Percentiles rank a stretch among this genome's conserved stretches.
Conservation (phyloP, 2,797 vertebrate genomes). For the Semaprochilodus insignis region DNA sequence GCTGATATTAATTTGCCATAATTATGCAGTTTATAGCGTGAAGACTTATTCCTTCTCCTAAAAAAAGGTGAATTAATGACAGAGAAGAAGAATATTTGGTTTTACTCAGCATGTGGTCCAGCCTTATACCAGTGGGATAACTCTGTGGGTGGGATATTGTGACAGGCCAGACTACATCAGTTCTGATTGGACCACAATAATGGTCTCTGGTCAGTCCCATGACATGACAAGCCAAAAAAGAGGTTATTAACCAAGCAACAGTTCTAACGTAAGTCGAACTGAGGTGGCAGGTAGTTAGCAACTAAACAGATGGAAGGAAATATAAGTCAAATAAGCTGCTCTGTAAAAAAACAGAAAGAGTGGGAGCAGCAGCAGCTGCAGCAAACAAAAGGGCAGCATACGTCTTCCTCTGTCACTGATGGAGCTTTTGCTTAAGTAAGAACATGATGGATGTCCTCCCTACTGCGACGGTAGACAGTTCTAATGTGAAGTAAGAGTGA, state of each 20-base stretch:
- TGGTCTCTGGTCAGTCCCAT: background rate
- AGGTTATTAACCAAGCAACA: background rate
- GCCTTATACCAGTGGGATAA: background rate
- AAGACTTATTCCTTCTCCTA: too few relatives aligned
- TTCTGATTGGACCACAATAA: background rate
- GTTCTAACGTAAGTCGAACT: background rate
- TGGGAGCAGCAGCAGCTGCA: background rate
- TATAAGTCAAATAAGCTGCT: slow-evolving; percentile 1
- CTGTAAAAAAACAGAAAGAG: background rate
- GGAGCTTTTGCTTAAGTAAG: background rate
- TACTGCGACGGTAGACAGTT: background rate
- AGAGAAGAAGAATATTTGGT: too few relatives aligned
- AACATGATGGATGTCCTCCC: background rate
- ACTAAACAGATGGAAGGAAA: background rate
- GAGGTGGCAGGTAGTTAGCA: background rate
- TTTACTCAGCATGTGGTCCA: too few relatives aligned
- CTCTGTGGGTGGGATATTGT: background rate
- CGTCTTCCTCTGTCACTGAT: background rate
- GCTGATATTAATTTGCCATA: too few relatives aligned
- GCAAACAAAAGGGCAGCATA: background rate
- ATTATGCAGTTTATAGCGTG: too few relatives aligned
- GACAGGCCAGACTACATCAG: background rate
- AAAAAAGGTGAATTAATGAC: too few relatives aligned
- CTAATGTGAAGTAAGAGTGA: background rate
- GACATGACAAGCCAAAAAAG: background rate